Evolutionary conservation across 1,140 invertebrate genomes (phyloP).

Genomic region (Caenorhabditis inopinata): DNA sequence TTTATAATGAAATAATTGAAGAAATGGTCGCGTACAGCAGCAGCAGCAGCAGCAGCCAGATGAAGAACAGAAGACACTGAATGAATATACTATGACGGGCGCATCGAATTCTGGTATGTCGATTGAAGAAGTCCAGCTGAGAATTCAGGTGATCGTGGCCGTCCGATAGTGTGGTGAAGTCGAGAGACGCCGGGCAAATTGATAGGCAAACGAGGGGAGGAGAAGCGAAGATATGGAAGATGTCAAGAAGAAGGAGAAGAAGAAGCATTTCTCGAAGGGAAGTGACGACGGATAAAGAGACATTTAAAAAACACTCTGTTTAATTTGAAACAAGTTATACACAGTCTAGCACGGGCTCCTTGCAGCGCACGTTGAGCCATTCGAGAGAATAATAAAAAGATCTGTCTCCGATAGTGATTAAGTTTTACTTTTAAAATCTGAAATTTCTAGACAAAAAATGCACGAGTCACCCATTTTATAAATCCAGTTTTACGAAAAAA

Average conservation of each 20-base stretch:
- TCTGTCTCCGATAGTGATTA: no score
- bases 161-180: neutral
- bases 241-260: neutral
- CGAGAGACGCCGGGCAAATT: neutral
- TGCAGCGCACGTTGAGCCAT: no score
- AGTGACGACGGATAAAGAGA: neutral
- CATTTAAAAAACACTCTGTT: neutral
- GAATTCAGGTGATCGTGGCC: neutral
- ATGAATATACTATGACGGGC: no score
- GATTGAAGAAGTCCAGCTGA: neutral
- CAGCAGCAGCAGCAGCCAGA: no score
- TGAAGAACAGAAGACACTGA: no score
- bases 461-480: no score
- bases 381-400: no score
- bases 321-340: no score
- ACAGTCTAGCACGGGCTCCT: no score
- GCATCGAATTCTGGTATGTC: constrained; percentile 6
- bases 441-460: no score
- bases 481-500: no score
- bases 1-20: constrained; percentile 35
- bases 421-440: no score
- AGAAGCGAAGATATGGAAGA: neutral
- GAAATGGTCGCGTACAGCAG: neutral
- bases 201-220: neutral
- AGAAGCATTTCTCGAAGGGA: neutral